Percentiles rank a stretch among this genome's conserved stretches.
phyloP scores from a whole-genome alignment of 1,140 invertebrate genomes.

The Bombus sibiricus region DNA sequence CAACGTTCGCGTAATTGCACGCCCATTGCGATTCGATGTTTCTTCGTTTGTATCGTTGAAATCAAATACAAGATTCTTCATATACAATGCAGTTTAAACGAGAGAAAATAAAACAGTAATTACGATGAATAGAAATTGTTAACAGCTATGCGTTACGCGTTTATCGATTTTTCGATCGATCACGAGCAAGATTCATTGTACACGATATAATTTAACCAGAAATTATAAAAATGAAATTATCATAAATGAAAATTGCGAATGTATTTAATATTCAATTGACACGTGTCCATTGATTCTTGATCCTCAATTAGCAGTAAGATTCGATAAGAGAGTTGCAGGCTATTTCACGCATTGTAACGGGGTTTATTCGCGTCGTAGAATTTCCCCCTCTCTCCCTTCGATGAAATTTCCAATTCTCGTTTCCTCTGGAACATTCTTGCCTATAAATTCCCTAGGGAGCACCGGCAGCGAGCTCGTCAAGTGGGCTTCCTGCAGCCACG shows the following conservation, averaged over 20 bases:
- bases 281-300: neutral
- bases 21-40: neutral
- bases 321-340: neutral
- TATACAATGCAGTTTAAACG: neutral
- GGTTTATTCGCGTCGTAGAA: neutral
- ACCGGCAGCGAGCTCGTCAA: neutral
- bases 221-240: no score
- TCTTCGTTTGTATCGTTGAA: neutral
- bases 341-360: conserved; percentile 1
- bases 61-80: neutral
- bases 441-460: neutral
- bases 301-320: no score
- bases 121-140: neutral
- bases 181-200: no score
- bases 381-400: no score
- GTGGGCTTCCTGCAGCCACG: neutral
- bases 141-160: no score
- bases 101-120: neutral
- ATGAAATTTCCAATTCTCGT: conserved; percentile 28
- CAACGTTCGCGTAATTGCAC: neutral
- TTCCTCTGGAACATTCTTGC: neutral
- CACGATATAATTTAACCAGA: neutral
- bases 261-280: neutral
- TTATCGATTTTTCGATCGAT: no score
- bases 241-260: neutral